A percentile compares a stretch with the other conserved stretches of the same genome.
phyloP scores from a whole-genome alignment of 1,140 invertebrate species.

The Drosophila simulans region DNA sequence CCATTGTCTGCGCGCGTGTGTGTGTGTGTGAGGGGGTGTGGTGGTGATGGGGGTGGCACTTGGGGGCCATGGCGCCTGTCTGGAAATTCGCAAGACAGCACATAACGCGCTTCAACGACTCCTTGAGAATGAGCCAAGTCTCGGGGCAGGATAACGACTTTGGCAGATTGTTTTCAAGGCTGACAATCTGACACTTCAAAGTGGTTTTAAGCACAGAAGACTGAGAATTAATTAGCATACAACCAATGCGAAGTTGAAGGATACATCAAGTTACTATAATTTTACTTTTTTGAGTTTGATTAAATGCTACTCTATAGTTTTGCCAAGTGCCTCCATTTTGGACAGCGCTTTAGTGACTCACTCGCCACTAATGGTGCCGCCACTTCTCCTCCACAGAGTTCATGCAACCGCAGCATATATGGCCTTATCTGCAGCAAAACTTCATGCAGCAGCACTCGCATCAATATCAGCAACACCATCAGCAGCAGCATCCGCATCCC shows the following conservation, averaged over 20 bases:
- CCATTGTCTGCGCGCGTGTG: constrained; percentile 26
- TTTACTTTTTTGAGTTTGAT: no score
- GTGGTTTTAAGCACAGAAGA: neutral
- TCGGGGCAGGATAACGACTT: neutral
- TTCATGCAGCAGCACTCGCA: constrained; percentile 84
- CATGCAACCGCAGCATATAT: constrained; percentile 85
- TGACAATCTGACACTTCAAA: constrained; percentile 36
- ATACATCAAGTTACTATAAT: no score
- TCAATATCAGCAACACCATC: constrained; percentile 77
- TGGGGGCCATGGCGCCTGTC: constrained; percentile 18
- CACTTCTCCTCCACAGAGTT: constrained; percentile 65
- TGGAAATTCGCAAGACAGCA: constrained; percentile 46
- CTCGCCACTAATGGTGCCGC: constrained; percentile 25
- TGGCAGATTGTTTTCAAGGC: constrained; percentile 22
- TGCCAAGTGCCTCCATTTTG: neutral
- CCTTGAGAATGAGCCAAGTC: constrained; percentile 4
- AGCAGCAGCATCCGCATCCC: constrained; percentile 49
- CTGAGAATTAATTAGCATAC: neutral
- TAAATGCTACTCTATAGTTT: neutral
- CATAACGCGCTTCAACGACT: constrained; percentile 29
- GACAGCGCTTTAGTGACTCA: neutral
- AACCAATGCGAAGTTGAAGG: no score
- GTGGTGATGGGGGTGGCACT: neutral
- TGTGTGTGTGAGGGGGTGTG: no score
- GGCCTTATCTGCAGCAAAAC: constrained; percentile 85